Evolutionary conservation across 92 coral and sea anemone species (phyloP).

Genomic region (Umimayanthus kanabou): DNA sequence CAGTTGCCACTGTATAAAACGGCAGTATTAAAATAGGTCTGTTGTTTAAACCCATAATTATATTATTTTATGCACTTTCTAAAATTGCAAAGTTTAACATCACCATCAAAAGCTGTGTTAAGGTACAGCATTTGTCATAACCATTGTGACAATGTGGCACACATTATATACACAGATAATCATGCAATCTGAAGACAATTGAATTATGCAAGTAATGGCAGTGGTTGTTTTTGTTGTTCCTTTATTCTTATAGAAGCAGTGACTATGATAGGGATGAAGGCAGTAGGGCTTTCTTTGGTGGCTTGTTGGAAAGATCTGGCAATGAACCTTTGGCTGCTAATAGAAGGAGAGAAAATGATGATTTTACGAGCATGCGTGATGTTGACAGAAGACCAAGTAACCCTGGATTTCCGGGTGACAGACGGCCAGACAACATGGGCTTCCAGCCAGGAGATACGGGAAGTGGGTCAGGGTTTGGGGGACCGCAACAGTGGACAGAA

Average conservation of each 20-base stretch:
- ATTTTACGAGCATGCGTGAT: neutral
- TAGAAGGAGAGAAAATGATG: slow-evolving; percentile 20
- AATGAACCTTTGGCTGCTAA: neutral
- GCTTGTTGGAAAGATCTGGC: slow-evolving; percentile 30
- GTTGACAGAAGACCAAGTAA: slow-evolving; percentile 1
- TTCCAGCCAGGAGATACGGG: neutral
- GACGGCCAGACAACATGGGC: neutral
- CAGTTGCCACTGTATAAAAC: too few relatives aligned
- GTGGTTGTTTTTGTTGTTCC: neutral
- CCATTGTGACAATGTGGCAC: too few relatives aligned
- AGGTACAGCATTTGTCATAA: too few relatives aligned
- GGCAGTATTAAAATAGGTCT: too few relatives aligned
- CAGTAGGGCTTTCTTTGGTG: slow-evolving; percentile 37
- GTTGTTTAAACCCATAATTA: too few relatives aligned
- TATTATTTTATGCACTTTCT: too few relatives aligned
- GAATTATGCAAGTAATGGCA: too few relatives aligned
- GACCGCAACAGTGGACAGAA: slow-evolving; percentile 2
- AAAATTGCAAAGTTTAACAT: too few relatives aligned
- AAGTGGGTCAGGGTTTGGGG: neutral
- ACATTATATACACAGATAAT: too few relatives aligned
- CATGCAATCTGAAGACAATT: too few relatives aligned
- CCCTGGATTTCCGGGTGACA: slow-evolving; percentile 5
- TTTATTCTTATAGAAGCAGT: neutral
- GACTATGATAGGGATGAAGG: slow-evolving; percentile 5
- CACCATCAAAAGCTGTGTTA: too few relatives aligned